Percentiles rank a stretch among this genome's conserved stretches.
phyloP scores from a whole-genome alignment of 2,113 vertebrate genomes.

The Nestor notabilis region DNA sequence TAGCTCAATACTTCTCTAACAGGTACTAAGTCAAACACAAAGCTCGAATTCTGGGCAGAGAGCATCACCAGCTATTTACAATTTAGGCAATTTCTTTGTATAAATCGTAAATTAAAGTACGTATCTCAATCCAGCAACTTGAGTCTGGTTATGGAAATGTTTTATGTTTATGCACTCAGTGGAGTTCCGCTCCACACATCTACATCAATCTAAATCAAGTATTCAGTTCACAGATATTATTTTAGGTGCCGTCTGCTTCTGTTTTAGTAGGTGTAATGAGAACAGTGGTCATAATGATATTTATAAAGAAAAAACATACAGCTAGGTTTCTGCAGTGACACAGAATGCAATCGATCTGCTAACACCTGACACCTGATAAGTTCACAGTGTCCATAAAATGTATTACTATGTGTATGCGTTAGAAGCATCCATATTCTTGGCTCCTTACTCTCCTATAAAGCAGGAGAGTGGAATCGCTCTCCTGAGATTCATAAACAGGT shows the following conservation, averaged over 20 bases:
- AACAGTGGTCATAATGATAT: not conserved
- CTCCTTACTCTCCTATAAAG: constrained; percentile 3
- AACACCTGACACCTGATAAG: not conserved
- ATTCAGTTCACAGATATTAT: not conserved
- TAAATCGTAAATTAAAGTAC: not conserved
- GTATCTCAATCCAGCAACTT: not conserved
- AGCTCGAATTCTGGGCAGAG: not conserved
- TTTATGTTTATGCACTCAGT: not conserved
- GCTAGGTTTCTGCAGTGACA: not conserved
- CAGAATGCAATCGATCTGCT: not conserved
- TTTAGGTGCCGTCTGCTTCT: not conserved
- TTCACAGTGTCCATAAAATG: not conserved
- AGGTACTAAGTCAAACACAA: not conserved
- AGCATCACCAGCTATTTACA: not conserved
- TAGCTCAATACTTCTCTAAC: not conserved
- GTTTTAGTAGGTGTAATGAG: not conserved
- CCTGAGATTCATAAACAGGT: constrained; percentile 19
- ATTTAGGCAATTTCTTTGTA: not conserved
- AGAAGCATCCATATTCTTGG: constrained; percentile 32
- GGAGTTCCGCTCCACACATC: not conserved
- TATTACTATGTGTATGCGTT: not conserved
- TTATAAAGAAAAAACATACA: not conserved
- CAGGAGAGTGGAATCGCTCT: not conserved
- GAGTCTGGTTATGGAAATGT: not conserved
- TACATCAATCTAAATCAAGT: not conserved